Base-by-base conservation (phyloP, 2,797 vertebrate species). In the Dromococcyx pavoninus region DNA sequence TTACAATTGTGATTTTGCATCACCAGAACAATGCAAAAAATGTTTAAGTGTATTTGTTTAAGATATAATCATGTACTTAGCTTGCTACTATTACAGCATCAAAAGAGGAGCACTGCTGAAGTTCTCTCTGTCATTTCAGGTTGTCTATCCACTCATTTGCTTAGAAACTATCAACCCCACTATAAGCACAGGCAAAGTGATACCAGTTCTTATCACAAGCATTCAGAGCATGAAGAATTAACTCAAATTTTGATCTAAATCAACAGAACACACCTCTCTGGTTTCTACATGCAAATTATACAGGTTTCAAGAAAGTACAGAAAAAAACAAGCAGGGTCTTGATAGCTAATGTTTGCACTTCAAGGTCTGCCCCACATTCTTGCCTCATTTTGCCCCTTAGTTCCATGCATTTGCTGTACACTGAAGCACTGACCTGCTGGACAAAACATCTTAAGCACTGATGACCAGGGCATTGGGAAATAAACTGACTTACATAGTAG, bases 361-460 rank as follows among this genome's bases (percentile, higher is more conserved):
- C 27, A 50, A 77, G 50, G 33, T 23, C 33, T 64, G 70, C 10
- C n/a, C 24, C 32, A 53, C 12, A 15, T 17, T 74, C 41, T 25
- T 77, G 33, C 15, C 35, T 78, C 2, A 2, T 39, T 88, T 23
- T 70, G 27, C 11, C 30, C 33, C 30, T 46, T 22, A 71, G 28
- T 27, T 76, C 18, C 6, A 4, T 22, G 44, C 22, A 41, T n/a
- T 30, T 76, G 22, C 33, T 44, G 27, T 43, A 74, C 30, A 70
- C 13, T 0, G 0, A 60, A 81, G 57, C 41, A 58, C 9, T 50
- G 35, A 50, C 9, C 18, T 33, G 24, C 0, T n/a, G 9, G 33
- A 72, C 11, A 77, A 44, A 91, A 51, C 46, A 50, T 27, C 33
- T 58, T 39, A 44, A 87, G 18, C 37, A 62, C 35, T n/a, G 28